phyloP scores from a whole-genome alignment of 2,113 vertebrate genomes.

The Paramisgurnus dabryanus region DNA sequence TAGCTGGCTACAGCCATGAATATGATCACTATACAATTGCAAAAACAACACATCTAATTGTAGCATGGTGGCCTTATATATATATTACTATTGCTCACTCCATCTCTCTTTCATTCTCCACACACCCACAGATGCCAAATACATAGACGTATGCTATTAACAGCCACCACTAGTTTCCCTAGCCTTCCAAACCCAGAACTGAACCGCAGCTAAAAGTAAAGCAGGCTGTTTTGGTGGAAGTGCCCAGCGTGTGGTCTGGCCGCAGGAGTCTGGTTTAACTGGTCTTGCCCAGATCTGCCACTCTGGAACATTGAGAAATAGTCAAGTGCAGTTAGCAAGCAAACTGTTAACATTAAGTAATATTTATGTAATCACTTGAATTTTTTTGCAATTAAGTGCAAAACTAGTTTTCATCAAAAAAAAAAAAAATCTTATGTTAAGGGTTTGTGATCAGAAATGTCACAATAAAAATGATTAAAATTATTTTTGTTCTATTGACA shows the following conservation, averaged over 20 bases:
- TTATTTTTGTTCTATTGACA: too few species aligned
- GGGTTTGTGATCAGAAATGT: background rate
- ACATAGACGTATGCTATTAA: conserved; percentile 25
- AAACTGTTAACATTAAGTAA: background rate
- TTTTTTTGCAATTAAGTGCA: background rate
- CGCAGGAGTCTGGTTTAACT: background rate
- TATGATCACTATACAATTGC: too few species aligned
- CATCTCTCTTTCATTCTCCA: background rate
- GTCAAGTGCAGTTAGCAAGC: background rate
- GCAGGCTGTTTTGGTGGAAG: conserved; percentile 30
- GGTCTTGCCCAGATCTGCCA: background rate
- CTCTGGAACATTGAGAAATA: conserved; percentile 2
- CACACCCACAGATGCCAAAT: conserved; percentile 19
- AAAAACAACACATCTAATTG: too few species aligned
- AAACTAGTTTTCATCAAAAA: background rate
- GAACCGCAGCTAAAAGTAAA: conserved; percentile 45
- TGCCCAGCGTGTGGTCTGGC: conserved; percentile 1
- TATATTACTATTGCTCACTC: background rate
- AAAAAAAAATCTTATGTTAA: background rate
- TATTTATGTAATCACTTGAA: background rate
- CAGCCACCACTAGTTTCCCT: conserved; percentile 11
- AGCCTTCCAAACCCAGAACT: conserved; percentile 41
- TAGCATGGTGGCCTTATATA: too few species aligned
- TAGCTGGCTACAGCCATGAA: too few species aligned
- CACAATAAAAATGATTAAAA: background rate